Base-by-base conservation (phyloP, 2,113 vertebrate genomes). In the Toxotes jaculatrix region DNA sequence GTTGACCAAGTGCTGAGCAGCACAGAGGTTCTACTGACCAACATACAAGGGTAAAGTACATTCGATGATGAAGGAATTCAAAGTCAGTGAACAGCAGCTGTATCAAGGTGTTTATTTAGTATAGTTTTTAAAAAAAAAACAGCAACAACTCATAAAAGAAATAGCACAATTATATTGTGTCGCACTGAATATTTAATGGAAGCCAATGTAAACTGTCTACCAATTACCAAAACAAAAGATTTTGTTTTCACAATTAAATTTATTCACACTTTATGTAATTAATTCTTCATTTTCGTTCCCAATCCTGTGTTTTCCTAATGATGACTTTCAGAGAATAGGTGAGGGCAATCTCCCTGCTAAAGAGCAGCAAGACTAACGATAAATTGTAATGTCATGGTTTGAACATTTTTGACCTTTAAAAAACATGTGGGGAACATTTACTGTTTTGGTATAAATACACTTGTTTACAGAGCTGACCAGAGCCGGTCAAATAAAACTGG, bases 21-120 rank as follows among this genome's bases (percentile, higher is more conserved):
- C 3, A 21, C 63, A 0, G 60, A 80, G 34, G 17, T 5, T 5
- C 16, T 95, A 4, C 70, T 89, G 63, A 73, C 36, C 59, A 83
- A 83, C 56, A 34, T 95, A 34, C 87, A 93, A 21, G 21, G 88
- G 95, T 95, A 87, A 80, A 6, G 2, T 19, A 21, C 16, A 34
- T 47, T 70, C 12, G 68, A 0, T 65, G 17, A 77, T 31, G 21
- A 3, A 77, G 3, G 21, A 13, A 34, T 69, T 1, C 6, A 62
- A 69, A 53, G 19, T 71, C 12, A 55, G 32, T 27, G 5, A 67
- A 36, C 6, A 53, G 16, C 51, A 31, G 16, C 60, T 63, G 10
- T 19, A 1, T 56, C 1, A 47, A 55, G 6, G 11, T 59, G 7
- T 57, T 38, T n/a, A 55, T 21, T 55, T 55, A 11, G 51, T 55